Evolutionary conservation across 2,797 vertebrate species (phyloP), one percentile per base, ranked within the genome.

Genomic region (Chromobotia macracanthus): DNA sequence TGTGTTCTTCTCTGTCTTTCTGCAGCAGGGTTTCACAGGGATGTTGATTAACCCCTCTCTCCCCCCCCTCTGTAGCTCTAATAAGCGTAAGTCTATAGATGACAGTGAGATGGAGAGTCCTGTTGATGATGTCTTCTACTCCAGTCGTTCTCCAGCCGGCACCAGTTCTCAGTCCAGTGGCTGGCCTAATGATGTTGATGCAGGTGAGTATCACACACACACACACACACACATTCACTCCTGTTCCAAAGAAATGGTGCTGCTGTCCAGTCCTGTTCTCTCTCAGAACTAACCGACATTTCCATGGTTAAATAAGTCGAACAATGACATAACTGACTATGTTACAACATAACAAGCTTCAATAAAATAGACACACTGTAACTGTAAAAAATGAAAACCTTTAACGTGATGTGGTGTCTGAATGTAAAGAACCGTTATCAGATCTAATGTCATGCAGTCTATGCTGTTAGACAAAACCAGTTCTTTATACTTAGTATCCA

Each of bases 61-160:
- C 58, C 46, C 69, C 13, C 63, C 3, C 44, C n/a, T 67, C 67
- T 76, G 77, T 87, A 96, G 96, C 93, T 95, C 95, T 87, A 97
- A 92, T 85, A 97, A 97, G 91, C 95, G 96, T 86, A 97, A 98
- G 90, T 97, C 96, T 60, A 93, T 97, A 88, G 96, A 98, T 55
- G 96, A 98, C 93, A 97, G 95, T 25, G 96, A 98, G 89, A 93
- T 98, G 94, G 96, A 98, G 90, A 97, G 95, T 82, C 96, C 96
- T 0, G 96, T 96, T 7, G 96, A 98, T 28, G 96, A 97, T n/a
- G 96, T 96, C 76, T 97, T 97, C 91, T 97, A 97, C 84, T 93
- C 96, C 28, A 96, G 95, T 73, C 95, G 96, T 78, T 98, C 96
- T 28, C 96, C 97, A 2, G 96, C 96, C 10, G 95, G 96, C 79